Evolutionary conservation across 2,797 vertebrate species (phyloP).

Genomic region (Luscinia megarhynchos): DNA sequence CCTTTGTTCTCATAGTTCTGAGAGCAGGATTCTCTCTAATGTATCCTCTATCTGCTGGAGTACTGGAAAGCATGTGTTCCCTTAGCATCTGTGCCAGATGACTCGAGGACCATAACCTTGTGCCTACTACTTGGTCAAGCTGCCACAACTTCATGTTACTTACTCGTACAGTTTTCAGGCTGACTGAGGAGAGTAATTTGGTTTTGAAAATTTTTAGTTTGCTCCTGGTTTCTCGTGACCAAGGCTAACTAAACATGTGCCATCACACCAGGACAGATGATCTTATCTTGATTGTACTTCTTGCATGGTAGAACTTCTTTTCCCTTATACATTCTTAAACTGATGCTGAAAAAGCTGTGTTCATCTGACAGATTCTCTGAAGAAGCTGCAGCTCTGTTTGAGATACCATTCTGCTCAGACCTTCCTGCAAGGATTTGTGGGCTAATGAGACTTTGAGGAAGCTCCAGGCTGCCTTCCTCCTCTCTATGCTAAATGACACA

Average conservation of each 20-base stretch:
- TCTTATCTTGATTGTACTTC: not conserved
- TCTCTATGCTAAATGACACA: not conserved
- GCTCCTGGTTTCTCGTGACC: not conserved
- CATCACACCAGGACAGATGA: not conserved
- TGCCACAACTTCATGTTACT: not conserved
- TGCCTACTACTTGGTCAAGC: not conserved
- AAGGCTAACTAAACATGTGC: not conserved
- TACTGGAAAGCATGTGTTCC: not conserved
- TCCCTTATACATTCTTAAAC: not conserved
- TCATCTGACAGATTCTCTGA: not conserved
- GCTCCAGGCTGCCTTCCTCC: not conserved
- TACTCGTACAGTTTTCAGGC: not conserved
- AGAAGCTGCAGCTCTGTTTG: not conserved
- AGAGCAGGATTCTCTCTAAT: not conserved
- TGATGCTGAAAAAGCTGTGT: not conserved
- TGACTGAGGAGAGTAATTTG: not conserved
- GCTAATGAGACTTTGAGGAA: not conserved
- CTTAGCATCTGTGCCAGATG: conserved; percentile 10
- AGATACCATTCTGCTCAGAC: not conserved
- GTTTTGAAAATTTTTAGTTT: not conserved
- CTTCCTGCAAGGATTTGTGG: not conserved
- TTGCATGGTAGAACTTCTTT: not conserved
- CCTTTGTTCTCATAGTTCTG: not conserved
- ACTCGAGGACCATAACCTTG: not conserved
- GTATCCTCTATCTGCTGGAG: not conserved